Conservation (phyloP, 1,140 invertebrate genomes). For the Paraescarpia echinospica region DNA sequence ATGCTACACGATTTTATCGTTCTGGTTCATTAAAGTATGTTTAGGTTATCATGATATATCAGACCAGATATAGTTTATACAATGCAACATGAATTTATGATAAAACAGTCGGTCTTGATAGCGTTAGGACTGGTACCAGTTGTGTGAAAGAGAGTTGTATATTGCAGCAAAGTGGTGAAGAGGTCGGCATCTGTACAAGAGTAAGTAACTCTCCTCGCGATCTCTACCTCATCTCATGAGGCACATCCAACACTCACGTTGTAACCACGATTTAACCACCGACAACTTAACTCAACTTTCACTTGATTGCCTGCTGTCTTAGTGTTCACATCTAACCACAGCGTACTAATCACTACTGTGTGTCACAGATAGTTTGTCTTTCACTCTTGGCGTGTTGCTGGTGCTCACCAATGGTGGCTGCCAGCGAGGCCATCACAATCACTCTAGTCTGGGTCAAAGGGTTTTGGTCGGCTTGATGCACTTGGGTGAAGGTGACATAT, state of each 20-base stretch:
- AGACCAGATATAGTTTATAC: too few relatives aligned
- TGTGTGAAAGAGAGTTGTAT: neutral
- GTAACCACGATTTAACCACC: neutral
- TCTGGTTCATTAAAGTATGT: too few relatives aligned
- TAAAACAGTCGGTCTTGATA: neutral
- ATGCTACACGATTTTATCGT: too few relatives aligned
- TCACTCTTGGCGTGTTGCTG: neutral
- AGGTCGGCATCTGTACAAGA: neutral
- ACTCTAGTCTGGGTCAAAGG: too few relatives aligned
- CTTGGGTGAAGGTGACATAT: neutral
- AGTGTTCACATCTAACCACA: neutral
- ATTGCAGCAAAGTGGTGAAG: constrained; percentile 4
- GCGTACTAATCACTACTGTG: neutral
- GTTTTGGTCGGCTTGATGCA: too few relatives aligned
- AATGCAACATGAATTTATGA: too few relatives aligned
- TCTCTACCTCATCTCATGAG: neutral
- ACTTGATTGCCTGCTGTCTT: neutral
- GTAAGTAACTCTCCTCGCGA: neutral
- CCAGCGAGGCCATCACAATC: too few relatives aligned
- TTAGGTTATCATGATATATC: too few relatives aligned
- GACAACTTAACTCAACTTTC: neutral
- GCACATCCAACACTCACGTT: neutral
- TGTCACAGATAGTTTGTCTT: neutral
- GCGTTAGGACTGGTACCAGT: neutral
- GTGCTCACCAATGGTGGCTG: neutral